These are phyloP conservation scores for Mastomys coucha DNA, from an alignment of 2,113 vertebrate genomes.

Conservation along the genomic window DNA sequence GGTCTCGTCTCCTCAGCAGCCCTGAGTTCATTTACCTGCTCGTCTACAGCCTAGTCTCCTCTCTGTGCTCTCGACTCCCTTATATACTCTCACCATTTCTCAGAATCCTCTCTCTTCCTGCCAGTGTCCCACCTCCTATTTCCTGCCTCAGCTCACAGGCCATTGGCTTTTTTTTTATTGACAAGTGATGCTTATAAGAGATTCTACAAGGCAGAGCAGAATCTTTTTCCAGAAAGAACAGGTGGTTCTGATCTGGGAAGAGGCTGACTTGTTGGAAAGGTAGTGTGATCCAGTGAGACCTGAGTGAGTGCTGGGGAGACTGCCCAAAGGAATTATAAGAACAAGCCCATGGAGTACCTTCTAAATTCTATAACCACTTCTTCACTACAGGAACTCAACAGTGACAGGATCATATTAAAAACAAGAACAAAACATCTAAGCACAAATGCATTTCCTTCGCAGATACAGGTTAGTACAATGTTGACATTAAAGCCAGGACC, in stretches of 20 bases:
- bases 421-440: neutral
- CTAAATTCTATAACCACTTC: neutral
- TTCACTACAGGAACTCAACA: neutral
- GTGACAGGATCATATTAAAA: neutral
- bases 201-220: neutral
- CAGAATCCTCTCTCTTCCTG: too few species aligned
- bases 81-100: too few species aligned
- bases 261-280: neutral
- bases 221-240: conserved; percentile 27
- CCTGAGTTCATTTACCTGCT: too few species aligned
- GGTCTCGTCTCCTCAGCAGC: too few species aligned
- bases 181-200: too few species aligned
- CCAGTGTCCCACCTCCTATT: too few species aligned
- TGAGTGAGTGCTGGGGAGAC: neutral
- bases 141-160: too few species aligned
- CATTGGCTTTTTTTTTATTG: too few species aligned
- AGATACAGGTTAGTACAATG: neutral
- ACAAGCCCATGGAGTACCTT: neutral
- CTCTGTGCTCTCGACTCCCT: too few species aligned
- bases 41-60: too few species aligned
- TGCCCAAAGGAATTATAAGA: neutral
- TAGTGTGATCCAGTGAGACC: neutral
- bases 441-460: neutral
- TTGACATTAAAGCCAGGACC: neutral
- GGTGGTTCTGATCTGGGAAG: neutral